Base-by-base conservation (phyloP, 1,140 invertebrate genomes). In the Cydia amplana region DNA sequence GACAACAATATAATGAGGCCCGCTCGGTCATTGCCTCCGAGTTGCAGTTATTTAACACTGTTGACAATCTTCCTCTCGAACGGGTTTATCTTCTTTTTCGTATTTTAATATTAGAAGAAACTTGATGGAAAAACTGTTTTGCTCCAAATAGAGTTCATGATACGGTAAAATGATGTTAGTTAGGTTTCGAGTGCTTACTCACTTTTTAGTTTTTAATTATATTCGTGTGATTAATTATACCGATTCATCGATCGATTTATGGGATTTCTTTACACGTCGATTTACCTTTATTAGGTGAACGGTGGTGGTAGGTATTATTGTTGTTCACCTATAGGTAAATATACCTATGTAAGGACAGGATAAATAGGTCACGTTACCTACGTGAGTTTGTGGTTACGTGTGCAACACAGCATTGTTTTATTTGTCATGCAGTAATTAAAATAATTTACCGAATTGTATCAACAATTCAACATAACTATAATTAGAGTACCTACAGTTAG, bases 31-130 rank as follows among this genome's bases (percentile, higher is more conserved):
- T 91, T 91, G 89, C 79, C 90, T 79, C 82, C 84, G 28, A 78
- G 81, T 89, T 92, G 89, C 90, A 91, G 90, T 92, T 91, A 92
- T 91, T 89, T 90, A 85, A 87, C 85, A 83, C 82, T 80, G 83
- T 86, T 85, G 80, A 85, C 83, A 86, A 87, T 87, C 77, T 74
- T 88, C 81, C 86, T 87, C 87, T 83, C 82, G 88, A 90, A 90
- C 85, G 83, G 76, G 82, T 86, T 90, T 87, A 84, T 84, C 65
- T 43, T 70, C 65, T 70, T 70, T 70, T 70, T 18, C 65, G 28
- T 70, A 70, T 70, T 70, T 70, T 14, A 70, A 70, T 70, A 70
- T 70, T 36, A 36, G 32, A 18, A 40, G 32, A 36, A 70, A 9
- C 65, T 18, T 16, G 28, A 20, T 70, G 43, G 65, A 70, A 70